Evolutionary conservation across 2,888 invertebrate genomes (phyloP).

Genomic region (Eudemis profundana): DNA sequence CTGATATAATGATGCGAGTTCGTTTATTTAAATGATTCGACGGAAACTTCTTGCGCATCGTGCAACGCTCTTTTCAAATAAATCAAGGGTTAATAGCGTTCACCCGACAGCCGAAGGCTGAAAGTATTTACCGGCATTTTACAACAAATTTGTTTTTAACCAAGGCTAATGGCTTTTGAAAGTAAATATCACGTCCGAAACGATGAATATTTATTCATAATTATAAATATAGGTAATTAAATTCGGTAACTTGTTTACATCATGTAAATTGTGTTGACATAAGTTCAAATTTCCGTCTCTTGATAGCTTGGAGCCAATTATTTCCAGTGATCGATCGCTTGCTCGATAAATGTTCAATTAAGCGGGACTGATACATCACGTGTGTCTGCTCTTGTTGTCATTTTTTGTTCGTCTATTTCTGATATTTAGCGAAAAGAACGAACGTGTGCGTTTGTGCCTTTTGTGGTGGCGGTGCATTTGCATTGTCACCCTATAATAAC

Average conservation of each 20-base stretch:
- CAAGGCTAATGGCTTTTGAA: conserved; percentile 40
- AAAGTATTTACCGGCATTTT: conserved; percentile 50
- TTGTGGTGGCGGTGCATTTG: too few relatives aligned
- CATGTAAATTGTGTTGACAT: conserved; percentile 43
- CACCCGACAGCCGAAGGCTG: conserved; percentile 54
- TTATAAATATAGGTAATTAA: conserved; percentile 39
- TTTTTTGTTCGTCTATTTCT: conserved; percentile 6
- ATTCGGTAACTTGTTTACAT: conserved; percentile 38
- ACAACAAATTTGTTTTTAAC: conserved; percentile 51
- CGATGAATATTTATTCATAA: conserved; percentile 40
- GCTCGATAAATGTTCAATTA: conserved; percentile 33
- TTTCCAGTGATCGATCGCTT: conserved; percentile 36
- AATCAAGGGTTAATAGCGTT: conserved; percentile 65
- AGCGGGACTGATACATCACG: conserved; percentile 35
- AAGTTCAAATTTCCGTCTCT: conserved; percentile 40
- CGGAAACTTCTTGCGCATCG: conserved; percentile 73
- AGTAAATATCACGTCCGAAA: conserved; percentile 33
- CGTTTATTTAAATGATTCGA: conserved; percentile 85
- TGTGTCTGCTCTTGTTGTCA: not conserved
- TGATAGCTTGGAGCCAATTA: conserved; percentile 37
- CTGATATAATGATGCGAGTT: conserved; percentile 83
- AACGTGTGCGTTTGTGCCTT: too few relatives aligned
- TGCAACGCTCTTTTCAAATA: conserved; percentile 61
- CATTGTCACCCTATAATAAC: too few relatives aligned
- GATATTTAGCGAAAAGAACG: not conserved